phyloP scores from a whole-genome alignment of 2,113 vertebrate species.

The Cygnus atratus region DNA sequence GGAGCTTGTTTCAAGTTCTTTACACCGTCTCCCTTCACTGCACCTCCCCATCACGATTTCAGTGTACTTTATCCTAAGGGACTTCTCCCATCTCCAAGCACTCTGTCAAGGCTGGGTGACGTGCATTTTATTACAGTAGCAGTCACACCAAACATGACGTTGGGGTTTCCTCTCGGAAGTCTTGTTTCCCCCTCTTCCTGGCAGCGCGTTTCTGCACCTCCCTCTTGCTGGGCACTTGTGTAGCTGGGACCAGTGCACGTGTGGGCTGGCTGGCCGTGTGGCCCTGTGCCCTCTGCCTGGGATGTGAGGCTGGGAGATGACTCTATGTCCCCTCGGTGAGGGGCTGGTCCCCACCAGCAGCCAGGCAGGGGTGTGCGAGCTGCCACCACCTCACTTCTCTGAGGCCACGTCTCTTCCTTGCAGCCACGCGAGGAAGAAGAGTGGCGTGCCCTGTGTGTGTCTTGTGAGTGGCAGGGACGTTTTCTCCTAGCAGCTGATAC shows the following conservation, averaged over 20 bases:
- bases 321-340: neutral
- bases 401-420: neutral
- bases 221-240: neutral
- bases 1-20: neutral
- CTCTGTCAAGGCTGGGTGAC: neutral
- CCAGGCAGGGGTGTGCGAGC: too few species aligned
- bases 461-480: neutral
- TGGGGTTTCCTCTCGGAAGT: neutral
- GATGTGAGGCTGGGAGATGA: neutral
- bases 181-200: neutral
- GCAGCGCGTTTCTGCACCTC: neutral
- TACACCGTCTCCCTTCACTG: fast-evolving
- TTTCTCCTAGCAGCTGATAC: neutral
- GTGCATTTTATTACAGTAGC: neutral
- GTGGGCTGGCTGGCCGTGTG: neutral
- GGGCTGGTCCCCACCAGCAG: neutral
- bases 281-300: fast-evolving
- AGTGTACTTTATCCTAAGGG: neutral
- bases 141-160: neutral
- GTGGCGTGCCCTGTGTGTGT: neutral
- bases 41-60: neutral
- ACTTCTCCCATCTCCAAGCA: neutral
- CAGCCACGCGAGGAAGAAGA: neutral
- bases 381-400: neutral
- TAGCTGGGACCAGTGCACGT: neutral